Evolutionary conservation across 2,888 invertebrate species (phyloP), one percentile per base, ranked within the genome.

Genomic region (Atrina japonica): DNA sequence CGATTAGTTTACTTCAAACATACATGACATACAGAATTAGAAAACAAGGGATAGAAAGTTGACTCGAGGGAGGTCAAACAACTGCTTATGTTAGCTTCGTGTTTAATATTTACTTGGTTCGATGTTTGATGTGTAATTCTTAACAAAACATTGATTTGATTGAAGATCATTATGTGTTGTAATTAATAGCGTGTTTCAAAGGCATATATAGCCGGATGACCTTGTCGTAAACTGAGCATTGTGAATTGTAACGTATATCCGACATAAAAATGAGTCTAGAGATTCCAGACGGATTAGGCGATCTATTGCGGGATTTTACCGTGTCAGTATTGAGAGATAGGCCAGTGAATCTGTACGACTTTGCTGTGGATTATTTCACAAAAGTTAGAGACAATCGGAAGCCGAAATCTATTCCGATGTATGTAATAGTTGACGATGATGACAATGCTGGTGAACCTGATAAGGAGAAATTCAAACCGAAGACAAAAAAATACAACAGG

Each of bases 271-370:
- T 88, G 88, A 90, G 87, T 79, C 81, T 88, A 59, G 88, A 90
- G 75, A 89, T 90, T 35, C 90, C 90, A 14, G 89, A 89, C 56
- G 90, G 90, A 3, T 82, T 90, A 9, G 89, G 89, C 23, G 90
- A 90, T 72, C 80, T 90, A 75, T 76, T 90, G 47, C 76, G 89
- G 50, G 90, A 90, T 73, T 90, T 90, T 73, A 90, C 90, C 0
- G 89, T 90, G 41, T 85, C 90, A 11, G 90, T 90, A n/a, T 82
- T 90, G 49, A 78, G 89, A 30, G 88, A 90, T 66, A 75, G 87
- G 29, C 90, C 90, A 0, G 69, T 70, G 6, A 87, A 90, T 69
- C 81, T 90, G 18, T 87, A 87, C 70, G 88, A 89, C 53, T 90
- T 88, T 70, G 90, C 90, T 5, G 89, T 88, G 30, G 88, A 88